These are phyloP conservation scores for Chelon labrosus DNA, from an alignment of 2,797 vertebrate species.

Conservation along the genomic window DNA sequence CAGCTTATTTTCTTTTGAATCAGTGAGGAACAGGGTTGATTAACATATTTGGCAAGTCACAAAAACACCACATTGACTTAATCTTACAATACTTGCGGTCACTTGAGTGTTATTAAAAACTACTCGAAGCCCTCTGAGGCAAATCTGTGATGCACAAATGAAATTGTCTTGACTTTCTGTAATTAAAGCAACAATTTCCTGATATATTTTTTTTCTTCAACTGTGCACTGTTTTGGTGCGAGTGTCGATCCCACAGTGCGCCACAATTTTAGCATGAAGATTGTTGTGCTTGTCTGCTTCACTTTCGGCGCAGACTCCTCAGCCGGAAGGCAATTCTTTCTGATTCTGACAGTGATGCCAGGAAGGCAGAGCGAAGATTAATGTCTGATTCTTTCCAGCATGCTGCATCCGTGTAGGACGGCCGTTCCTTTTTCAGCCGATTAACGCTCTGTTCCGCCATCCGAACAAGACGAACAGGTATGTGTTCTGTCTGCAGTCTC, in stretches of 20 bases:
- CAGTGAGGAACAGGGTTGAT: no score
- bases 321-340: conserved; percentile 1
- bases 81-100: no score
- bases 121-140: no score
- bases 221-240: not conserved
- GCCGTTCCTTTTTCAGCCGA: conserved; percentile 28
- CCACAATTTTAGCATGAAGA: not conserved
- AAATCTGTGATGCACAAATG: no score
- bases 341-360: conserved; percentile 9
- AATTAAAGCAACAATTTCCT: not conserved
- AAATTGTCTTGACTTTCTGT: not conserved
- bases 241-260: not conserved
- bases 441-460: conserved; percentile 26
- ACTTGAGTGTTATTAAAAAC: no score
- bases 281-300: conserved; percentile 18
- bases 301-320: conserved; percentile 12
- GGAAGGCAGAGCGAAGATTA: conserved; percentile 19
- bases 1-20: no score
- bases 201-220: not conserved
- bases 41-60: no score
- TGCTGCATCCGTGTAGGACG: conserved; percentile 1
- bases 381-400: conserved; percentile 29
- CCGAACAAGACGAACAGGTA: conserved; percentile 30
- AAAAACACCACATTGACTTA: no score
- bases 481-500: conserved; percentile 28